Percentiles rank a stretch among this genome's conserved stretches.
These are phyloP conservation scores for Thaumetopoea pityocampa DNA, from an alignment of 1,140 invertebrate species.

Conservation along the genomic window DNA sequence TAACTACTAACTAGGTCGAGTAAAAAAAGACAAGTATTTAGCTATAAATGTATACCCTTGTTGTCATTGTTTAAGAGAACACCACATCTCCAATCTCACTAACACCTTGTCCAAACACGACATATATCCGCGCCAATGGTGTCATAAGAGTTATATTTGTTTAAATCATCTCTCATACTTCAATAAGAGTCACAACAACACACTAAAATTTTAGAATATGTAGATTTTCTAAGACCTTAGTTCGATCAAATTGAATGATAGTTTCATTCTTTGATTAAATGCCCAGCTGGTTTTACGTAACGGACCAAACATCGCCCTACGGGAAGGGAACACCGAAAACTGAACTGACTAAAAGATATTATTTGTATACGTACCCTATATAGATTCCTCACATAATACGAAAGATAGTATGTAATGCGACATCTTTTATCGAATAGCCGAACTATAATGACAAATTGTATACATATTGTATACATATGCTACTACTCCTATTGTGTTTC, in stretches of 20 bases:
- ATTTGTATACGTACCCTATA: conserved; percentile 5
- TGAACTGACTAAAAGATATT: conserved; percentile 48
- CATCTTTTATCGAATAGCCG: conserved; percentile 27
- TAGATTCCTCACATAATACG: too few relatives aligned
- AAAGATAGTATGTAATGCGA: background rate
- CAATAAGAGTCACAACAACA: background rate
- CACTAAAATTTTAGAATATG: conserved; percentile 3
- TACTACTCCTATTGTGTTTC: too few relatives aligned
- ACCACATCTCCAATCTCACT: conserved; percentile 52
- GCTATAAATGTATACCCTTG: conserved; percentile 41
- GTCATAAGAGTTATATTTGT: conserved; percentile 46
- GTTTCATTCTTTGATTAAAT: conserved; percentile 43
- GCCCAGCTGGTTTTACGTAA: conserved; percentile 61
- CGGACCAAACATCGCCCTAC: conserved; percentile 58
- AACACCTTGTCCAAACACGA: conserved; percentile 53
- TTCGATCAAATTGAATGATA: conserved; percentile 1
- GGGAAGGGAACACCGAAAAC: conserved; percentile 52
- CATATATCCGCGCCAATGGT: conserved; percentile 29
- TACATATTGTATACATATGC: too few relatives aligned
- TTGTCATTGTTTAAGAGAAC: conserved; percentile 59
- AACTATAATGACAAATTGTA: too few relatives aligned
- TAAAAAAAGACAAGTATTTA: background rate
- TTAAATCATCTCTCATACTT: conserved; percentile 1
- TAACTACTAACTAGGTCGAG: too few relatives aligned
- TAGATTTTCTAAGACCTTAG: conserved; percentile 9